phyloP scores from a whole-genome alignment of 1,140 invertebrate genomes.

The Nephila pilipes region DNA sequence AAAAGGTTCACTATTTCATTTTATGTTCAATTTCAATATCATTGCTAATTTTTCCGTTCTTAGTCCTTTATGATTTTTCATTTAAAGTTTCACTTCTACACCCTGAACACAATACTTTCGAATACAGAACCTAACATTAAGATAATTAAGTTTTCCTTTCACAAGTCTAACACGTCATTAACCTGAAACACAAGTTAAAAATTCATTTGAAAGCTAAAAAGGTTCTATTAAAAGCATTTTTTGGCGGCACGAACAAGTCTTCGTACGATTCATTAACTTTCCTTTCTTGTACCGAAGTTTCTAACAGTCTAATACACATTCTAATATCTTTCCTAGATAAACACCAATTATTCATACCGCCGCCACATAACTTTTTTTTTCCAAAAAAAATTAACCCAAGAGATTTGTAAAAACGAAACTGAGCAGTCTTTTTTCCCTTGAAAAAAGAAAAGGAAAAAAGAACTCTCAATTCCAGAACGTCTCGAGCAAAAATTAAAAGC shows the following conservation, averaged over 20 bases:
- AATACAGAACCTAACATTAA: no score
- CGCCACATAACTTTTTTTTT: background rate
- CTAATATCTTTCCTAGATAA: background rate
- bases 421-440: background rate
- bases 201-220: background rate
- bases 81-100: no score
- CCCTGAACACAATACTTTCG: no score
- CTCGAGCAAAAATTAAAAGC: constrained; percentile 62
- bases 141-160: no score
- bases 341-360: background rate
- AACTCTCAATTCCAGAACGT: background rate
- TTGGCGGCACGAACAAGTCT: background rate
- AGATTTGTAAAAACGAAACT: constrained; percentile 27
- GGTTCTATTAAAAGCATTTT: background rate
- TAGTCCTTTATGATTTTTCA: no score
- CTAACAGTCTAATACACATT: background rate
- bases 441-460: background rate
- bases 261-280: background rate
- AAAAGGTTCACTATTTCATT: no score
- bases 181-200: background rate
- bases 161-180: no score
- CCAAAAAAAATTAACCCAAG: background rate
- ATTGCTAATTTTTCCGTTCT: no score
- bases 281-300: background rate
- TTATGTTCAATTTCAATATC: no score